A percentile compares a stretch with the other conserved stretches of the same genome.
phyloP scores from a whole-genome alignment of 2,888 invertebrate genomes.

The Drosophila affinis region DNA sequence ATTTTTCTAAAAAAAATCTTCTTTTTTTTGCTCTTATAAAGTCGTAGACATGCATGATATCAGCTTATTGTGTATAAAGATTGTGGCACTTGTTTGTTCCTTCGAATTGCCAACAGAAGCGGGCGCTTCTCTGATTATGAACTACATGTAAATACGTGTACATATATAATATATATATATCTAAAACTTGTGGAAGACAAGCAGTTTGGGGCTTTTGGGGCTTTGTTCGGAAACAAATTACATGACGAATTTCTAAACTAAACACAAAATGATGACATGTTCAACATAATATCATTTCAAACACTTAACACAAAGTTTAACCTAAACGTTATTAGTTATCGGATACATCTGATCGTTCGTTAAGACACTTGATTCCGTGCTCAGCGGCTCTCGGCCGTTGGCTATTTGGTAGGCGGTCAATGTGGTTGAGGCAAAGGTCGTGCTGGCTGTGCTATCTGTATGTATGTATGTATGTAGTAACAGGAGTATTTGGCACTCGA shows the following conservation, averaged over 20 bases:
- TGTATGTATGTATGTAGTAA: conserved; percentile 49
- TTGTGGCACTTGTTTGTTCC: conserved; percentile 74
- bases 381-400: neutral
- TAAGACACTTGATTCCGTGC: conserved; percentile 60
- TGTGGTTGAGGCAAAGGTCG: conserved; percentile 57
- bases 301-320: conserved; percentile 50
- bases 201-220: conserved; percentile 19
- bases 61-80: conserved; percentile 31
- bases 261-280: conserved; percentile 66
- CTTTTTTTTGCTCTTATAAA: conserved; percentile 7
- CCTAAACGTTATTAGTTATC: conserved; percentile 28
- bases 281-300: conserved; percentile 75
- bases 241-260: conserved; percentile 15
- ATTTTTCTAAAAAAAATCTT: conserved; percentile 39
- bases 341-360: conserved; percentile 46
- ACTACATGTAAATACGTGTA: conserved; percentile 22
- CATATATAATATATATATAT: conserved; percentile 1
- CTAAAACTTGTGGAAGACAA: conserved; percentile 69
- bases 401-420: conserved; percentile 62
- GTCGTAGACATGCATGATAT: conserved; percentile 34
- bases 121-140: neutral
- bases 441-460: conserved; percentile 38
- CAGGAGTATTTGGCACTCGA: conserved; percentile 70
- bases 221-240: conserved; percentile 51
- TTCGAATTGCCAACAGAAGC: conserved; percentile 16